Percentiles rank a stretch among this genome's conserved stretches.
Conservation (phyloP, 2,888 invertebrate genomes). For the Nomada flava region DNA sequence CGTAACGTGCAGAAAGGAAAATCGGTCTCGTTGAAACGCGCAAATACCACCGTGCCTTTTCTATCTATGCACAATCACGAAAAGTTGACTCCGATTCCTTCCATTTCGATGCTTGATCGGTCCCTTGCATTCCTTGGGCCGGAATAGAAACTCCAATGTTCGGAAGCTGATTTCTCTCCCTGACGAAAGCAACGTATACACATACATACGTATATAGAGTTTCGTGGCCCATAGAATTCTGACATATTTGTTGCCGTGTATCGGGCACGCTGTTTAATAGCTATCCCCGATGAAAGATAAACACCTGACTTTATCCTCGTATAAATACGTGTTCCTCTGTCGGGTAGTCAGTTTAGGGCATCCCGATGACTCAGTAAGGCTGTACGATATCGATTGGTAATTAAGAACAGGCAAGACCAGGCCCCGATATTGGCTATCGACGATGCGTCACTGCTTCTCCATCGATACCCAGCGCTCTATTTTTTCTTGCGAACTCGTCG, state of each 20-base stretch:
- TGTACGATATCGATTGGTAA: conserved; percentile 70
- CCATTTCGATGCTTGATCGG: too few relatives aligned
- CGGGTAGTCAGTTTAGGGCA: conserved; percentile 2
- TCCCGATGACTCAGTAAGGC: conserved; percentile 60
- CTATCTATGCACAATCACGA: neutral
- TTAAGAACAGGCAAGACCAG: conserved; percentile 48
- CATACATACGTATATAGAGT: too few relatives aligned
- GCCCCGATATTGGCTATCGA: conserved; percentile 59
- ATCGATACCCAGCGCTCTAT: neutral
- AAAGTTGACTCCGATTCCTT: too few relatives aligned
- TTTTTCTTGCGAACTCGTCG: neutral
- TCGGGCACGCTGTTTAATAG: neutral
- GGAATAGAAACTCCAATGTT: too few relatives aligned
- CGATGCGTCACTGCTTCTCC: conserved; percentile 48
- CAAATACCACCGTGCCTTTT: neutral
- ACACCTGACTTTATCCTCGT: conserved; percentile 6
- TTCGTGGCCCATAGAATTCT: neutral
- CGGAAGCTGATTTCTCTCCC: too few relatives aligned
- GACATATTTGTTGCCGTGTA: neutral
- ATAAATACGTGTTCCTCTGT: conserved; percentile 16
- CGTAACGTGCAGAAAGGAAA: conserved; percentile 33
- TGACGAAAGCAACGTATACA: too few relatives aligned
- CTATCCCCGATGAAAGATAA: neutral
- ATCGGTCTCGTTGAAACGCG: conserved; percentile 1
- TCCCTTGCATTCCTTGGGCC: too few relatives aligned